Evolutionary conservation across 2,888 invertebrate genomes (phyloP).

Genomic region (Myopa tessellatipennis): DNA sequence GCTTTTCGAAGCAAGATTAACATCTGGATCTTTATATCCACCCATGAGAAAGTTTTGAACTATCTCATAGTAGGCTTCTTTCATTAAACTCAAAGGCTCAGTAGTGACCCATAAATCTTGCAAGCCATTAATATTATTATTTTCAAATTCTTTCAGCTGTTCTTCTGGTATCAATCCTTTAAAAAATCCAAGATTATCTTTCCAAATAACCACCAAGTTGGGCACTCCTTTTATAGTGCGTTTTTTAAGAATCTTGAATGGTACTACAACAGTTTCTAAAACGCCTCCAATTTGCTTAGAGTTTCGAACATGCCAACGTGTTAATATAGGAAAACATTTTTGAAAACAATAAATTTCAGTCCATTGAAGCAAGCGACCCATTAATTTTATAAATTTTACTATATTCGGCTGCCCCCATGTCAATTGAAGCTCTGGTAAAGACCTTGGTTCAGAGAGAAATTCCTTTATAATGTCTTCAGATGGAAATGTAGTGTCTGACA

Average conservation of each 20-base stretch:
- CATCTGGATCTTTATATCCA: conserved; percentile 67
- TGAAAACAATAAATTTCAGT: conserved; percentile 80
- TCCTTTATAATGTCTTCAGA: conserved; percentile 80
- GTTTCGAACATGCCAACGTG: conserved; percentile 77
- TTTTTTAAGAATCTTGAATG: conserved; percentile 72
- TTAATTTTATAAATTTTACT: conserved; percentile 77
- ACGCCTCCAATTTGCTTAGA: conserved; percentile 15
- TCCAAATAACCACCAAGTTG: conserved; percentile 81
- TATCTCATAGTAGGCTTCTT: conserved; percentile 74
- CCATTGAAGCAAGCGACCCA: conserved; percentile 78
- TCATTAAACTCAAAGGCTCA: conserved; percentile 76
- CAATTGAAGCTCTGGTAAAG: conserved; percentile 71
- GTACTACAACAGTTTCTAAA: conserved; percentile 62
- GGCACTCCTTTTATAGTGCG: conserved; percentile 73
- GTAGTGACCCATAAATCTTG: conserved; percentile 74
- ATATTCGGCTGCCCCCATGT: conserved; percentile 77
- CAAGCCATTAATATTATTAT: conserved; percentile 68
- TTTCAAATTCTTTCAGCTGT: conserved; percentile 70
- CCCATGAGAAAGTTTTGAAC: conserved; percentile 73
- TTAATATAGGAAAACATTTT: conserved; percentile 80
- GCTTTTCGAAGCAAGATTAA: neutral
- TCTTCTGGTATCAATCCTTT: conserved; percentile 73
- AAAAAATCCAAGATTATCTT: conserved; percentile 71
- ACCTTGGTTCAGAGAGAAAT: conserved; percentile 73
- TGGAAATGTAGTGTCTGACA: conserved; percentile 74